Evolutionary conservation across 2,888 invertebrate species (phyloP).

Genomic region (Oligia fasciuncula): DNA sequence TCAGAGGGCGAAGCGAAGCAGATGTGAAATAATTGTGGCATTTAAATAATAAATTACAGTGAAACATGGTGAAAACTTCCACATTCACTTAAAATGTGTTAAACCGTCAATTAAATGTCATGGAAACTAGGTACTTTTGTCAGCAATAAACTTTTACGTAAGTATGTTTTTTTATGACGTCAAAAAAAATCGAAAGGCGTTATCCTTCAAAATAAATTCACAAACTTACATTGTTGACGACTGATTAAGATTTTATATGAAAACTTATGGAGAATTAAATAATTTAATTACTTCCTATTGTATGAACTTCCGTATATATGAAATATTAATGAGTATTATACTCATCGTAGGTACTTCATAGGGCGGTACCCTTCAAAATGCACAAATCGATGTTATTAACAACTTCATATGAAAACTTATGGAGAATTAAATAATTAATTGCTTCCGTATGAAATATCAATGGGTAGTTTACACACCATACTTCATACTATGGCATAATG

Average conservation of each 20-base stretch:
- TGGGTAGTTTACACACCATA: conserved; percentile 12
- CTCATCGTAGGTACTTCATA: not conserved
- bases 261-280: conserved; percentile 52
- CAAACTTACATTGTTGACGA: conserved; percentile 38
- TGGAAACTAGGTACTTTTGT: conserved; percentile 31
- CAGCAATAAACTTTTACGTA: conserved; percentile 36
- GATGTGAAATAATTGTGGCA: not conserved
- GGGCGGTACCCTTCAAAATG: conserved; percentile 70
- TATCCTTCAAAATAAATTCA: conserved; percentile 68
- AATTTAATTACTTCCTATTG: conserved; percentile 64
- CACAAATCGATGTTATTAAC: conserved; percentile 19
- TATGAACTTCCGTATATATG: conserved; percentile 62
- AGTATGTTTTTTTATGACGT: conserved; percentile 45
- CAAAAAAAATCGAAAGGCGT: conserved; percentile 69
- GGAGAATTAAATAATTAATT: conserved; percentile 48
- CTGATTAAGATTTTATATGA: conserved; percentile 46
- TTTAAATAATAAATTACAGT: conserved; percentile 28
- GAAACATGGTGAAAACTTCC: conserved; percentile 17
- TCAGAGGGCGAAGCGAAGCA: not conserved
- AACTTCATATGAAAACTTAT: conserved; percentile 40
- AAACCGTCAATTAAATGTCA: conserved; percentile 53
- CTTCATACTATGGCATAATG: conserved; percentile 18
- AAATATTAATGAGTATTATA: conserved; percentile 39
- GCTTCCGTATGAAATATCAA: conserved; percentile 66
- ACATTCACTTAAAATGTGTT: conserved; percentile 11